These are phyloP conservation scores for Scelioninae gen. 2 DNA, from an alignment of 2,888 invertebrate genomes.

Conservation along the genomic window DNA sequence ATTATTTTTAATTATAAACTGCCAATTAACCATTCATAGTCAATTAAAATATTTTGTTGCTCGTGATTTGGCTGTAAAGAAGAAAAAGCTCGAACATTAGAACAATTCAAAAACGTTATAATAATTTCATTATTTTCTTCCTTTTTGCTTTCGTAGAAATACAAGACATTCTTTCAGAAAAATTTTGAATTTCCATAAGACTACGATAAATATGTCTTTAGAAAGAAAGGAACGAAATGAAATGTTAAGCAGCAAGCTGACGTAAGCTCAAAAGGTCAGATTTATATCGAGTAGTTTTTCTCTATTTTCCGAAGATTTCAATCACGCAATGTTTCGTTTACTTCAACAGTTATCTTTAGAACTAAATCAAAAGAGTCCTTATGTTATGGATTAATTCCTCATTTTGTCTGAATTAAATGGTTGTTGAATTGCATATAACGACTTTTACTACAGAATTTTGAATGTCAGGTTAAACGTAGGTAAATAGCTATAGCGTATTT, in stretches of 20 bases:
- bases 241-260: conserved; percentile 20
- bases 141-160: no score
- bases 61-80: no score
- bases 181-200: background rate
- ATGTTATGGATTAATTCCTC: background rate
- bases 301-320: conserved; percentile 6
- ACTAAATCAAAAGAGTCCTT: background rate
- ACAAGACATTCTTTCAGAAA: no score
- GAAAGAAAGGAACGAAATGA: conserved; percentile 7
- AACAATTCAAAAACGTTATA: no score
- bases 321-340: conserved; percentile 15
- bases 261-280: conserved; percentile 27
- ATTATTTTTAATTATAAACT: no score
- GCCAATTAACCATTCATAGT: no score
- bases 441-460: background rate
- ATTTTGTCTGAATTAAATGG: background rate
- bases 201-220: background rate
- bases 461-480: conserved; percentile 1
- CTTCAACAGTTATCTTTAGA: background rate
- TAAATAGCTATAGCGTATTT: background rate
- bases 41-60: no score
- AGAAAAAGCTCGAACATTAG: no score
- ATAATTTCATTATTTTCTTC: no score
- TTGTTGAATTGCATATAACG: background rate
- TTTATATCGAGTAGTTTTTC: conserved; percentile 13